Evolutionary conservation across 2,113 vertebrate genomes (phyloP).

Genomic region (Pseudois nayaur): DNA sequence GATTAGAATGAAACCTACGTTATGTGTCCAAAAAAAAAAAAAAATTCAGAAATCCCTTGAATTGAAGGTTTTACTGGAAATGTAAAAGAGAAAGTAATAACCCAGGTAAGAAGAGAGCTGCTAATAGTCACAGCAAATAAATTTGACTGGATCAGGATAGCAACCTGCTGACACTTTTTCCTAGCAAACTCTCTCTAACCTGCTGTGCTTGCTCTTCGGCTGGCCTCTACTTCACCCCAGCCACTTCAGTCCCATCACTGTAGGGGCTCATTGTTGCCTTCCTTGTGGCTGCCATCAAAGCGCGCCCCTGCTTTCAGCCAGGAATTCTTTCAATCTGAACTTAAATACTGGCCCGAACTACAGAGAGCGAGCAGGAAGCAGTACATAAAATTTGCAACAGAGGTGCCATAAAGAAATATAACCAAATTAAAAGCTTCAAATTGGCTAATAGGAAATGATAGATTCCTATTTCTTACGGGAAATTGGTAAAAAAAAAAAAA

Average conservation of each 20-base stretch:
- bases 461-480: neutral
- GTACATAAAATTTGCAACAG: neutral
- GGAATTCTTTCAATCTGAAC: constrained; percentile 15
- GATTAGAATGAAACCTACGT: neutral
- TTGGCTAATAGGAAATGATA: neutral
- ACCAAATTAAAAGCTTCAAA: constrained; percentile 35
- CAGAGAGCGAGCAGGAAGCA: neutral
- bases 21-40: neutral
- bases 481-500: neutral
- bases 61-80: neutral
- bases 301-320: neutral
- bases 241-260: constrained; percentile 3
- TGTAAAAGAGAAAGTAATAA: constrained; percentile 29
- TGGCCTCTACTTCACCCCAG: constrained; percentile 44
- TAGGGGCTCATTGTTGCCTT: constrained; percentile 8
- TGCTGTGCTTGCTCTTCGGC: constrained; percentile 22
- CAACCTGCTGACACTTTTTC: constrained; percentile 39
- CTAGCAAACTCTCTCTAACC: constrained; percentile 47
- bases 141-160: constrained; percentile 51
- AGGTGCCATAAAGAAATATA: neutral
- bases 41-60: neutral
- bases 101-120: constrained; percentile 18
- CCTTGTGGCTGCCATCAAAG: neutral
- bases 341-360: neutral
- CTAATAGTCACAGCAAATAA: constrained; percentile 52